Base-by-base conservation (phyloP, 1,140 invertebrate genomes). In the Rhizoglyphus robini region DNA sequence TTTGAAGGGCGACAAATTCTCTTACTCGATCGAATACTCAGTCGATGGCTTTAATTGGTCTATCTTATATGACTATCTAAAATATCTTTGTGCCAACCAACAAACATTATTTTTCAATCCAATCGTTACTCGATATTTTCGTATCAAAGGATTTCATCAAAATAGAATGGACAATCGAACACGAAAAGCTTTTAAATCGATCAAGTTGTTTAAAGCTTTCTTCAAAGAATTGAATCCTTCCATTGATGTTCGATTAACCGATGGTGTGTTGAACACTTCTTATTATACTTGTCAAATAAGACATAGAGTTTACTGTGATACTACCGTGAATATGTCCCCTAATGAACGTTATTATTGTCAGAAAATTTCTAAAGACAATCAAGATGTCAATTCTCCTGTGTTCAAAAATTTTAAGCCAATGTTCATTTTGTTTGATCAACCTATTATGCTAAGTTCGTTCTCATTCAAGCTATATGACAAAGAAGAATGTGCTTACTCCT, bases 31-130 rank as follows among this genome's bases (percentile, higher is more conserved):
- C 11, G 61, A 63, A 49, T 63, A 63, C 32, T 63, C 61, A 5
- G 32, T 36, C 23, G 61, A 63, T 30, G 32, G 61, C 18, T 32
- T 63, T 31, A 46, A 41, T 27, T 63, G 61, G 61, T 29, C 18
- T 13, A 11, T 47, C 8, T 29, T 63, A 25, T 54, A 23, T 30
- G 61, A 63, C 32, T 63, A 41, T 30, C 30, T 4, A 11, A 46
- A 63, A 46, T 63, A 63, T 31, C 15, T 36, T n/a, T 57, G 32
- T 31, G 15, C 61, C 18, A 63, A 63, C 61, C 34, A 63, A 31
- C 61, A 63, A 31, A 63, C 32, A 4, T 23, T 63, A 8, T 63
- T 18, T 38, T 63, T 63, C 34, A 13, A 63, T 20, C 61, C 32
- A 25, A 41, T 63, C 32, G 36, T 47, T 46, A 15, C 36, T 5